Evolutionary conservation across 2,113 vertebrate genomes (phyloP), one percentile per base, ranked within the genome.

Genomic region (Cavia porcellus): DNA sequence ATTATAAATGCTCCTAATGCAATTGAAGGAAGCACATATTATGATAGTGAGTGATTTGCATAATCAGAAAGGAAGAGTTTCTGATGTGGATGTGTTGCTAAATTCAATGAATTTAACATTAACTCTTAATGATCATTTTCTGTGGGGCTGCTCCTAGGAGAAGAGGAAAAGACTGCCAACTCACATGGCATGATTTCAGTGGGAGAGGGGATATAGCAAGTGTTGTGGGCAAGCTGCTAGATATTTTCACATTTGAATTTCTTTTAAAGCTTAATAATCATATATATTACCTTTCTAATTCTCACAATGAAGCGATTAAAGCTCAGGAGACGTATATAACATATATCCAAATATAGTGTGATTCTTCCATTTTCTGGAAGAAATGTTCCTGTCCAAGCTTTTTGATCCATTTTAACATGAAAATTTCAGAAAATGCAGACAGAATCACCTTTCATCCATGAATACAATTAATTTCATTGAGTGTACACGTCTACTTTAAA

Each of bases 1-100:
- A 96, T 97, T 98, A 98, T 92, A 98, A 97, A 97, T 95, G 88
- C 32, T 96, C 82, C 96, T 97, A 96, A 98, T 87, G 75, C 8
- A 74, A 89, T 93, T 96, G 95, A 90, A 97, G 70, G 87, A 98
- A 98, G 92, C 81, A 89, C 61, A 95, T 84, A 97, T 66, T 61
- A 97, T 88, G 94, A 91, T 35, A 17, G 52, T 38, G 70, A 88
- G 81, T 97, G 77, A 97, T 89, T 38, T 86, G 84, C 89, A 96
- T 89, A 97, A 97, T 83, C 10, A 57, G 86, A 97, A 98, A 96
- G 92, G 22, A 82, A 96, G 89, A 66, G 68, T 55, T 92, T 97
- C n/a, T 10, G 70, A 97, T 52, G 5, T 52, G 55, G 14, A 55
- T 75, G 61, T 92, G 68, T 64, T 95, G 75, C 45, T 94, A 94